Conservation (phyloP, 2,113 vertebrate genomes). For the Microcebus tavaratra region DNA sequence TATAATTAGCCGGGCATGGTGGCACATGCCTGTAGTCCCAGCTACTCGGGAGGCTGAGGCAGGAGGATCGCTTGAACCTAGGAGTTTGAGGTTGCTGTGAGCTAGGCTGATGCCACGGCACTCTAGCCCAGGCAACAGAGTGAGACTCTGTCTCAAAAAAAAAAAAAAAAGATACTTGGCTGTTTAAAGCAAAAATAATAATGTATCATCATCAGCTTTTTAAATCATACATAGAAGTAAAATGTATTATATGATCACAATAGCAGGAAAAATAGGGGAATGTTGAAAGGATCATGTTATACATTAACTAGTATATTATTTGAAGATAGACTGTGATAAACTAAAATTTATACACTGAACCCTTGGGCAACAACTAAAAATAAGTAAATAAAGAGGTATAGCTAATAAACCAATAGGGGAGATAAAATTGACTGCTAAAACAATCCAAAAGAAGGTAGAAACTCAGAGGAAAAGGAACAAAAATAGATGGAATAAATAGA, state of each 20-base stretch:
- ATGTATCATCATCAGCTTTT: neutral
- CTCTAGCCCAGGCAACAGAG: too few species aligned
- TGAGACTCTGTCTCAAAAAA: too few species aligned
- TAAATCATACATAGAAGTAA: neutral
- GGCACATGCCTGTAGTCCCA: too few species aligned
- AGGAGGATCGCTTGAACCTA: too few species aligned
- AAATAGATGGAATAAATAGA: neutral
- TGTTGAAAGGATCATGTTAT: neutral
- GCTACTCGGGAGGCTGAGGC: too few species aligned
- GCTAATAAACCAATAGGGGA: neutral
- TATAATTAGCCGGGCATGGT: too few species aligned
- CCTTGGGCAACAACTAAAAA: neutral
- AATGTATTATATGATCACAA: neutral
- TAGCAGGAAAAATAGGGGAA: neutral
- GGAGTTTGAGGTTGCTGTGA: too few species aligned
- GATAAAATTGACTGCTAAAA: neutral
- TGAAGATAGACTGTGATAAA: neutral
- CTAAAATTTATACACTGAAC: neutral
- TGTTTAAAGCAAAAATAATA: slow-evolving; percentile 40
- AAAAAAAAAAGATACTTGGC: neutral
- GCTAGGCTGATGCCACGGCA: too few species aligned
- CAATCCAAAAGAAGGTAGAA: neutral
- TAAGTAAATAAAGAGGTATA: neutral
- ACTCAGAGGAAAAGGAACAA: neutral
- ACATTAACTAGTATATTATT: neutral